A percentile compares a stretch with the other conserved stretches of the same genome.
These are phyloP conservation scores for Cisticola juncidis DNA, from an alignment of 2,113 vertebrate genomes.

Conservation along the genomic window DNA sequence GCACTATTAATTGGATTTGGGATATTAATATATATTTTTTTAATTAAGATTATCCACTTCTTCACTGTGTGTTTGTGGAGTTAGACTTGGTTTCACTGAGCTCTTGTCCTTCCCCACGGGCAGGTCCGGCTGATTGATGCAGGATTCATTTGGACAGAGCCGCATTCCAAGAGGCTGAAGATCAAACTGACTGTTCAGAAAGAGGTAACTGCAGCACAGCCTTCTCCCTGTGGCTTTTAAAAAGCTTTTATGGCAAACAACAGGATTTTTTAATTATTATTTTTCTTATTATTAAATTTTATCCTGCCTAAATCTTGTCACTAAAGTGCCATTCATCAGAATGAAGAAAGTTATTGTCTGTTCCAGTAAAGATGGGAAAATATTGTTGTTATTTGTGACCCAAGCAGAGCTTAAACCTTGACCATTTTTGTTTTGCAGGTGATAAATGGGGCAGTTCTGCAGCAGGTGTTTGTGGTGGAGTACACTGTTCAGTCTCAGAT, in stretches of 20 bases:
- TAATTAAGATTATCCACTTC: not conserved
- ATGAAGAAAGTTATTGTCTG: not conserved
- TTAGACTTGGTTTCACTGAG: not conserved
- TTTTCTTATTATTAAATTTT: not conserved
- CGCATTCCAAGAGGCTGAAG: constrained; percentile 96
- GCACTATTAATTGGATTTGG: not conserved
- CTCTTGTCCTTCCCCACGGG: not conserved
- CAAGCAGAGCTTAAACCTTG: not conserved
- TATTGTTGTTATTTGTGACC: not conserved
- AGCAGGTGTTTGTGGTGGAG: constrained; percentile 96
- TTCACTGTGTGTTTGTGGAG: not conserved
- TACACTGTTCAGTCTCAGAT: constrained; percentile 88
- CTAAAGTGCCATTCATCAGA: not conserved
- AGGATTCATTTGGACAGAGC: constrained; percentile 96
- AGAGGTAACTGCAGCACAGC: constrained; percentile 77
- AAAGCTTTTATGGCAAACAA: not conserved
- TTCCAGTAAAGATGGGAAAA: not conserved
- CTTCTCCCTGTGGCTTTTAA: not conserved
- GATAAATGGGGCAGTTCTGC: constrained; percentile 93
- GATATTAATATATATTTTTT: fast-evolving
- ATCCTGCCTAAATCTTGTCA: not conserved
- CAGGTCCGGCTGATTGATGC: constrained; percentile 95
- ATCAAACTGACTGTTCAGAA: constrained; percentile 96
- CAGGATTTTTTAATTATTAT: not conserved
- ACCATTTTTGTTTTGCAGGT: constrained; percentile 76